Evolutionary conservation across 1,140 invertebrate genomes (phyloP).

Genomic region (Bombus impatiens): DNA sequence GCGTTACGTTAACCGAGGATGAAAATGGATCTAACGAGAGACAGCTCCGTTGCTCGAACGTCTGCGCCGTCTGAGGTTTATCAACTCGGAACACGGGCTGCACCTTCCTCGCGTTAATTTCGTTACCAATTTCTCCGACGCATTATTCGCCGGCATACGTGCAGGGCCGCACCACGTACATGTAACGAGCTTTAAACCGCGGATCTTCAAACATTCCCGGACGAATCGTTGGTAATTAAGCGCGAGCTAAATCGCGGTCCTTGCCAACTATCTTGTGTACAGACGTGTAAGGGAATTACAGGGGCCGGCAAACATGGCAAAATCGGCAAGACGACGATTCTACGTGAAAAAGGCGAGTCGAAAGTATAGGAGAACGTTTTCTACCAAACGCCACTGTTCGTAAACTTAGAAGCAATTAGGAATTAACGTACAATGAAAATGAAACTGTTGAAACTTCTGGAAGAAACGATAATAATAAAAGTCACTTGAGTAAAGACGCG

Average conservation of each 20-base stretch:
- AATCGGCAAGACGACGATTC: not conserved
- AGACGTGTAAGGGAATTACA: not conserved
- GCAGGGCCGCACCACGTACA: too few species aligned
- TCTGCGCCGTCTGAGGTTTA: conserved; percentile 42
- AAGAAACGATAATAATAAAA: too few species aligned
- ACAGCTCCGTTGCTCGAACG: conserved; percentile 21
- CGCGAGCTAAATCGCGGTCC: not conserved
- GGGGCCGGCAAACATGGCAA: not conserved
- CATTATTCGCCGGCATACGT: conserved; percentile 15
- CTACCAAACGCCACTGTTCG: too few species aligned
- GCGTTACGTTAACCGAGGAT: conserved; percentile 44
- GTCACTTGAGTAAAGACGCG: too few species aligned
- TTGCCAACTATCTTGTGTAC: not conserved
- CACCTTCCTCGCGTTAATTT: conserved; percentile 38
- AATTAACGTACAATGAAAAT: too few species aligned
- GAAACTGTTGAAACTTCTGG: too few species aligned
- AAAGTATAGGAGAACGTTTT: too few species aligned
- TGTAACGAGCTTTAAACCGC: conserved; percentile 41
- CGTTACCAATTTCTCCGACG: conserved; percentile 32
- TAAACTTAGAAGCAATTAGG: too few species aligned
- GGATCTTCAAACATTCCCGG: conserved; percentile 32
- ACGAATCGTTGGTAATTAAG: conserved; percentile 34
- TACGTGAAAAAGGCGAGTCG: not conserved
- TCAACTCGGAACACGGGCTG: conserved; percentile 28
- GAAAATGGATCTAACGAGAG: conserved; percentile 52